Conservation (phyloP, 2,888 invertebrate genomes). For the Luperina nickerlii region DNA sequence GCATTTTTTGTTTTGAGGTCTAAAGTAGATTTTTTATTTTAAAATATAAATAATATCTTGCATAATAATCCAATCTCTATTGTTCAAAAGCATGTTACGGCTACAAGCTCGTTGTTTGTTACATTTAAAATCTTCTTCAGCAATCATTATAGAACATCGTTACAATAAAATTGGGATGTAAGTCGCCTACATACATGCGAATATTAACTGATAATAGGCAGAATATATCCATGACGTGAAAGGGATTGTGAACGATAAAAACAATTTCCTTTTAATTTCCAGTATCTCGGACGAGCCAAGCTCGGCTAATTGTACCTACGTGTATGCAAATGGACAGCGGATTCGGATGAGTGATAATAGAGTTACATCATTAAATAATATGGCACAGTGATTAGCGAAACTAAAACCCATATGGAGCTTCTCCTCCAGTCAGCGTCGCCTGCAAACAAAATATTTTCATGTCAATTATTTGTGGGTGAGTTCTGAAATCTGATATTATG, state of each 20-base stretch:
- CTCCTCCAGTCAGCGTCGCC: slow-evolving; percentile 83
- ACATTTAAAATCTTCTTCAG: slow-evolving; percentile 25
- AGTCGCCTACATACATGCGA: background rate
- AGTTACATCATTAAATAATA: slow-evolving; percentile 68
- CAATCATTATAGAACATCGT: slow-evolving; percentile 11
- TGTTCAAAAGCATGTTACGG: slow-evolving; percentile 31
- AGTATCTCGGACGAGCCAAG: slow-evolving; percentile 61
- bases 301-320: slow-evolving; percentile 50
- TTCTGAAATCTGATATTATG: no score
- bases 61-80: slow-evolving; percentile 30
- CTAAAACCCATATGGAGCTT: slow-evolving; percentile 75
- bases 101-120: slow-evolving; percentile 46
- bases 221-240: slow-evolving; percentile 20
- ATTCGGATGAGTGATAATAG: slow-evolving; percentile 49
- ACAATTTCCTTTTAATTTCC: slow-evolving; percentile 57
- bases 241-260: slow-evolving; percentile 38
- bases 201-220: slow-evolving; percentile 11
- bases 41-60: background rate
- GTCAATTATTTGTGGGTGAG: slow-evolving; percentile 8
- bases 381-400: slow-evolving; percentile 71
- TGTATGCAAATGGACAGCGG: slow-evolving; percentile 59
- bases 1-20: background rate
- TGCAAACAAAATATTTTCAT: slow-evolving; percentile 70
- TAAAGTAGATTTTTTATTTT: background rate
- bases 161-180: slow-evolving; percentile 9